Conservation (phyloP, 2,797 vertebrate genomes). For the Acomys russatus region DNA sequence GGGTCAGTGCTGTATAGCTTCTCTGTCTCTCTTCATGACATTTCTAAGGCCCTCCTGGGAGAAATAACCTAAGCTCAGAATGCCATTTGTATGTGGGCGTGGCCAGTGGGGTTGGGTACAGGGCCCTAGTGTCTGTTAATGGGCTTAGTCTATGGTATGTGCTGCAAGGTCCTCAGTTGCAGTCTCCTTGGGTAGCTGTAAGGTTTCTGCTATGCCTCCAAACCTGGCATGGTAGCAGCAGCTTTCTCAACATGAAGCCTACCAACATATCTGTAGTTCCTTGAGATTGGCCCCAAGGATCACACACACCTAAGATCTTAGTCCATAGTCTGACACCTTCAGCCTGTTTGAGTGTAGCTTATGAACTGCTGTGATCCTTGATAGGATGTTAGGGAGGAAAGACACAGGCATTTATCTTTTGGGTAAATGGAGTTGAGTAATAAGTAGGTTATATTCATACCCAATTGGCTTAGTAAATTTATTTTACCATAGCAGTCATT, state of each 20-base stretch:
- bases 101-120: not conserved
- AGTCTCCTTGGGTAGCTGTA: too few relatives aligned
- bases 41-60: too few relatives aligned
- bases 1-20: not conserved
- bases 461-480: constrained; percentile 20
- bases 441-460: constrained; percentile 3
- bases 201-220: rapidly evolving
- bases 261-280: not conserved
- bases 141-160: rapidly evolving
- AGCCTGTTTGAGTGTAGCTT: not conserved
- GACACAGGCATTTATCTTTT: not conserved
- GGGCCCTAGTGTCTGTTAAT: not conserved
- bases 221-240: not conserved
- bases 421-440: not conserved
- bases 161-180: not conserved
- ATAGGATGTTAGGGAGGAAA: constrained; percentile 18
- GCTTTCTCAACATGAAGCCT: not conserved
- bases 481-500: not conserved
- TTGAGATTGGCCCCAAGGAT: not conserved
- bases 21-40: not conserved
- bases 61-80: not conserved
- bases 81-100: not conserved
- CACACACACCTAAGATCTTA: not conserved
- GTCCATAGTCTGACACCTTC: not conserved
- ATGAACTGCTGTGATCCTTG: not conserved